These are phyloP conservation scores for Helicoverpa armigera DNA, from an alignment of 1,140 invertebrate genomes.

Conservation along the genomic window DNA sequence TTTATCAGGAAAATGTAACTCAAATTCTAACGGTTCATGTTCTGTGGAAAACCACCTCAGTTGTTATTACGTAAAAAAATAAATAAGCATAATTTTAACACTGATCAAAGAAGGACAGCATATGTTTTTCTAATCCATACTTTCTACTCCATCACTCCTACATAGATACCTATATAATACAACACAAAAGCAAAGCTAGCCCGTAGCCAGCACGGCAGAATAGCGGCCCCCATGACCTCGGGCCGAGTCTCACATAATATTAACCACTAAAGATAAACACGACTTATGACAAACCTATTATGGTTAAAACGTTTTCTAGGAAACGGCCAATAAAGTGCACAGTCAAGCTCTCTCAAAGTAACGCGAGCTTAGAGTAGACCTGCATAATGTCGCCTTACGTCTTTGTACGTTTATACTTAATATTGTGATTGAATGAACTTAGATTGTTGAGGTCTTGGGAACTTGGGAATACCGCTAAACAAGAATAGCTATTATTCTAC, in stretches of 20 bases:
- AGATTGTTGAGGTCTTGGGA: constrained; percentile 2
- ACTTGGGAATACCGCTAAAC: background rate
- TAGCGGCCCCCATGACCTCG: background rate
- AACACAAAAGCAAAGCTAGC: background rate
- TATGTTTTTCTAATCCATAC: no score
- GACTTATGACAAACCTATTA: constrained; percentile 35
- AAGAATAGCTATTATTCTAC: background rate
- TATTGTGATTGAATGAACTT: background rate
- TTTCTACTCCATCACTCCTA: no score
- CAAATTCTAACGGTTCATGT: no score
- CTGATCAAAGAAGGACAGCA: no score
- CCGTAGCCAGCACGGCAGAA: background rate
- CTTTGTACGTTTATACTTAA: background rate
- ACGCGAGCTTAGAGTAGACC: background rate
- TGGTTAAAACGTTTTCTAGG: constrained; percentile 33
- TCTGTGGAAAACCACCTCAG: no score
- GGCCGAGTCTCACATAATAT: background rate
- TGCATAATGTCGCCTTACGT: constrained; percentile 24
- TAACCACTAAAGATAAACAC: constrained; percentile 12
- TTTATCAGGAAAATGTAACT: no score
- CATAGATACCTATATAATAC: no score
- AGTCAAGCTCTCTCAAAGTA: constrained; percentile 8
- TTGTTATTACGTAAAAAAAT: no score
- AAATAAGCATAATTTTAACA: no score
- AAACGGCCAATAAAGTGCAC: constrained; percentile 15